Percentiles rank a stretch among this genome's conserved stretches.
Evolutionary conservation across 2,113 vertebrate species (phyloP).

Genomic region (Calyptomena viridis): DNA sequence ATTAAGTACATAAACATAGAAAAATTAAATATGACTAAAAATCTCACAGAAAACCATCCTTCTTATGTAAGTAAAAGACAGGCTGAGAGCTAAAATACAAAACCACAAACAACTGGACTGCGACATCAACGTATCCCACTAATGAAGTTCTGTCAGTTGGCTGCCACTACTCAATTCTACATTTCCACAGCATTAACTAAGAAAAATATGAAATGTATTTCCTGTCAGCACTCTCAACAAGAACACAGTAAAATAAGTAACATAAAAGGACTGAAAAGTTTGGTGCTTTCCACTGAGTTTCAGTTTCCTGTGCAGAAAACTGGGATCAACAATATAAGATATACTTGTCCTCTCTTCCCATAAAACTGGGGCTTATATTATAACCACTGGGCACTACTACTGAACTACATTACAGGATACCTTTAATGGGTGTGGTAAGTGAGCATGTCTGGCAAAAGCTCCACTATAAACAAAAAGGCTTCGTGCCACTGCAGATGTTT

Average conservation of each 20-base stretch:
- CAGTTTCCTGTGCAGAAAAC: slow-evolving; percentile 26
- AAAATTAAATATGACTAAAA: not conserved
- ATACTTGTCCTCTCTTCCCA: not conserved
- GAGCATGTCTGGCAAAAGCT: not conserved
- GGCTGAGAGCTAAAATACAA: not conserved
- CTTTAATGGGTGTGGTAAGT: not conserved
- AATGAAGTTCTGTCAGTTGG: not conserved
- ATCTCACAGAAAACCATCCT: not conserved
- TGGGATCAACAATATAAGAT: not conserved
- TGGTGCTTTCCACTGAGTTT: slow-evolving; percentile 44
- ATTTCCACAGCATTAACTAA: not conserved
- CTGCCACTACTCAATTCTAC: not conserved
- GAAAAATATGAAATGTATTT: slow-evolving; percentile 38
- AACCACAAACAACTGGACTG: not conserved
- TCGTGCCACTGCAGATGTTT: not conserved
- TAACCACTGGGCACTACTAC: not conserved
- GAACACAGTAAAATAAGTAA: not conserved
- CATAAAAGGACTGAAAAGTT: slow-evolving; percentile 12
- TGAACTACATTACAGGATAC: not conserved
- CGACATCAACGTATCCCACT: not conserved
- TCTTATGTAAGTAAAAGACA: not conserved
- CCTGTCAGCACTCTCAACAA: not conserved
- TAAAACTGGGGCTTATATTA: not conserved
- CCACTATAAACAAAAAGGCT: not conserved
- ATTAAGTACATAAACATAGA: not conserved